Percentiles rank a stretch among this genome's conserved stretches.
Conservation (phyloP, 2,888 invertebrate species). For the Drosophila ustulata region DNA sequence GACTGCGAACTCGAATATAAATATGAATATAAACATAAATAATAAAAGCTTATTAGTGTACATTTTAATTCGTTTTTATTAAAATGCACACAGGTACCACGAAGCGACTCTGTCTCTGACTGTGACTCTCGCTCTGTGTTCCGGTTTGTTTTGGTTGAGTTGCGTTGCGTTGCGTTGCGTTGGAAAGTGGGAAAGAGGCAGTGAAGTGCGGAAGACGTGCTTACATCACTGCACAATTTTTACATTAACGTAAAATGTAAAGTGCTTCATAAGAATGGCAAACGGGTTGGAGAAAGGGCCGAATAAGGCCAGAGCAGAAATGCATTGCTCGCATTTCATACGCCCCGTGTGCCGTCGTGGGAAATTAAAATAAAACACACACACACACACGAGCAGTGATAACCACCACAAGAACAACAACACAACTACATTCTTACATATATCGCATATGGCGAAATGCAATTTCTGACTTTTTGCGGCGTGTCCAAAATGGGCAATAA, state of each 20-base stretch:
- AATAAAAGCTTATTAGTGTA: conserved; percentile 78
- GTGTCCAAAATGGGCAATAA: conserved; percentile 58
- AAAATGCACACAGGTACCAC: conserved; percentile 57
- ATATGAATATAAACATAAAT: conserved; percentile 65
- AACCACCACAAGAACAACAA: conserved; percentile 31
- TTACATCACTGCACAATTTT: conserved; percentile 80
- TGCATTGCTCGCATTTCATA: conserved; percentile 35
- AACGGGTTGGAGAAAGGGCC: conserved; percentile 2
- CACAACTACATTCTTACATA: neutral
- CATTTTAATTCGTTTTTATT: conserved; percentile 76
- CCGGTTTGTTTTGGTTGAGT: conserved; percentile 3
- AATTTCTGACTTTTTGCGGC: conserved; percentile 69
- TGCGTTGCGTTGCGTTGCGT: no score
- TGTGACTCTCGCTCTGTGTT: neutral
- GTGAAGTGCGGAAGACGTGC: conserved; percentile 74
- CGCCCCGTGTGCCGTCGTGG: conserved; percentile 63
- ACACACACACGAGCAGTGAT: conserved; percentile 27
- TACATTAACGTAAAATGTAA: conserved; percentile 70
- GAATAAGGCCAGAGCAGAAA: conserved; percentile 30
- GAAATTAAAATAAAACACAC: conserved; percentile 74
- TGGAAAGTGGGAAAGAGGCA: no score
- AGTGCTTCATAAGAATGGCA: conserved; percentile 17
- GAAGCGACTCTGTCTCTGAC: neutral
- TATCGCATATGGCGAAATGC: conserved; percentile 57
- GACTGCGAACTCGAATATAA: conserved; percentile 4